Evolutionary conservation across 2,888 invertebrate species (phyloP), one percentile per base, ranked within the genome.

Genomic region (Dendrolimus pini): DNA sequence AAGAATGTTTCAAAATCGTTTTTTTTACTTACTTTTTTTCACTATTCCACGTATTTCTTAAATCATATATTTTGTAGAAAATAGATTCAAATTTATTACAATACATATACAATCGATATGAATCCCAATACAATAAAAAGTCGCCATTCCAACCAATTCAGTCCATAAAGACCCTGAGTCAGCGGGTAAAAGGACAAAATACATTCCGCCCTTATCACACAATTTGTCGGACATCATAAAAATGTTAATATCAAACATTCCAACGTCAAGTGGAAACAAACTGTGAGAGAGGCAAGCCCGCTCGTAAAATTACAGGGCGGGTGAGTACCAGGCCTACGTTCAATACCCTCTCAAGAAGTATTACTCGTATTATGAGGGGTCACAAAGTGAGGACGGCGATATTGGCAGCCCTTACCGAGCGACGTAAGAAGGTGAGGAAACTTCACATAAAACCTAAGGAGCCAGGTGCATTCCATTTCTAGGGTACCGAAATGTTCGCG

Each of bases 381-480:
- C 89, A 87, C 89, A 86, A 87, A 87, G 88, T 87, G 85, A 82
- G 85, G 85, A 83, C 80, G 82, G 79, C 82, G 80, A 86, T 89
- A 89, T 89, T 85, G 88, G 84, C 82, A 79, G 83, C 83, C 87
- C 85, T 86, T 81, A 78, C 83, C 78, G 74, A 74, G 81, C 77
- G 72, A 77, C 78, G 80, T 83, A 78, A 82, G 87, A 83, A 89
- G 89, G 89, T 89, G 88, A 85, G 85, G 83, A 83, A 87, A 89
- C 80, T 86, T 84, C 85, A 80, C 89, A 88, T 89, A 89, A 89
- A 89, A 88, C 87, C 80, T 87, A 85, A 87, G 86, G 89, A 89
- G 85, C 84, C 89, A 89, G 89, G 89, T 89, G 88, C 88, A 88
- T 88, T 85, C 87, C 88, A 89, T 89, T 89, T 86, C 78, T 76